Base-by-base conservation (phyloP, 2,797 vertebrate species). In the Geotrypetes seraphini region DNA sequence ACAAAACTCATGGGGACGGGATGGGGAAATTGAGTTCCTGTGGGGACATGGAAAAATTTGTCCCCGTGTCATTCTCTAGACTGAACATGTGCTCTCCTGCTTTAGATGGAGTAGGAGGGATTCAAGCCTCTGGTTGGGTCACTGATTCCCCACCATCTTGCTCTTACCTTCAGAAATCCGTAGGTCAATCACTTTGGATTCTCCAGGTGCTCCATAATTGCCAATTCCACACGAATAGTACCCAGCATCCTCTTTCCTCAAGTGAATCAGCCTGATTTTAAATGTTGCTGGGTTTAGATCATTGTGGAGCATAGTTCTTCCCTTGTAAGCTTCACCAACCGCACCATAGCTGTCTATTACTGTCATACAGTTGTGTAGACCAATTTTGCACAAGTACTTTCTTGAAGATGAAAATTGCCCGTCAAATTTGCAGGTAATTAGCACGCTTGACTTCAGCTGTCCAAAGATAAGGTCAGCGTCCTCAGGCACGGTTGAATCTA, bases 131-230 rank as follows among this genome's bases (percentile, higher is more conserved):
- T n/a, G n/a, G n/a, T n/a, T n/a, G n/a, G n/a, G n/a, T n/a, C n/a
- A n/a, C n/a, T n/a, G n/a, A n/a, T n/a, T n/a, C n/a, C n/a, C n/a
- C n/a, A n/a, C n/a, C n/a, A n/a, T n/a, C n/a, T n/a, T n/a, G n/a
- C 16, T 32, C 73, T 64, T 6, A 84, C 80, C 63, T 47, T 78
- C 57, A 3, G 78, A 79, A 39, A 83, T 9, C 1, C 76, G 73
- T 21, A 85, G 25, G 0, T 79, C 57, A 63, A 67, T 55, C 3
- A 41, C 29, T 30, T 50, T 68, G 0, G 19, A 25, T 3, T 21
- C 44, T 28, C 22, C 24, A 0, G 2, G 7, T 29, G 10, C 17
- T 21, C 19, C 54, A 0, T 29, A 39, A 19, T 1, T 1, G 1
- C 12, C 53, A 0, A 3, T 47, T 10, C 78, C 76, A 0, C 83